Evolutionary conservation across 2,113 vertebrate genomes (phyloP), one percentile per base, ranked within the genome.

Genomic region (Ivindomyrus marchei): DNA sequence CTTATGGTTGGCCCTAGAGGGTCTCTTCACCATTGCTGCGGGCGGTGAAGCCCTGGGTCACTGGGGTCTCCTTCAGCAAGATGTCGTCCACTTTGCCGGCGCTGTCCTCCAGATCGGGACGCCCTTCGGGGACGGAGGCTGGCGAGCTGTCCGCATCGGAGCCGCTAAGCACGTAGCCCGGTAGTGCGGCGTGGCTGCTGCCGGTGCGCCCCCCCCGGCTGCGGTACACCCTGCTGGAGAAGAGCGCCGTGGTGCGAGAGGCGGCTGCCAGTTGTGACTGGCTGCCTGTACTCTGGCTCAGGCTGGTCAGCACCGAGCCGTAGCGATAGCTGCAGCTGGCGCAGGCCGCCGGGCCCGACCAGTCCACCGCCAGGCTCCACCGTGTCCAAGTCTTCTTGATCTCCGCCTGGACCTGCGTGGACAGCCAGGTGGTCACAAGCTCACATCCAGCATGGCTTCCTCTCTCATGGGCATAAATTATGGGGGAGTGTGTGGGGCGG

Each of bases 361-460:
- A 98, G 92, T 97, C 96, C 1, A 96, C 90, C 0, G 96, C 94
- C 45, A 97, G 93, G 90, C 95, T 96, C 97, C 97, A 98, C 27
- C 96, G 95, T 0, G 94, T 96, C 97, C 97, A 98, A 2, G 95
- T 94, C 94, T 98, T 98, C 93, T 97, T 97, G 77, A 98, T 96
- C 93, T 98, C 97, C 0, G 96, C 93, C 93, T 98, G 97, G 39
- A 98, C 97, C 97, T 98, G 90, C 1, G 9, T 0, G 85, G 21
- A 11, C 39, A 27, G 42, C 21, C 24, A 6, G 85, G 13, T n/a
- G 49, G 36, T 83, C 49, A 21, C 24, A 80, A 50, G 49, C 31
- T 80, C 36, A 80, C 74, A 42, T 42, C 10, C n/a, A 70, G 62
- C 62, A 31, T 66, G 58, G 58, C 8, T 27, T 66, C 58, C 5